A percentile compares a stretch with the other conserved stretches of the same genome.
Conservation (phyloP, 2,888 invertebrate species). For the Netelia melanura region DNA sequence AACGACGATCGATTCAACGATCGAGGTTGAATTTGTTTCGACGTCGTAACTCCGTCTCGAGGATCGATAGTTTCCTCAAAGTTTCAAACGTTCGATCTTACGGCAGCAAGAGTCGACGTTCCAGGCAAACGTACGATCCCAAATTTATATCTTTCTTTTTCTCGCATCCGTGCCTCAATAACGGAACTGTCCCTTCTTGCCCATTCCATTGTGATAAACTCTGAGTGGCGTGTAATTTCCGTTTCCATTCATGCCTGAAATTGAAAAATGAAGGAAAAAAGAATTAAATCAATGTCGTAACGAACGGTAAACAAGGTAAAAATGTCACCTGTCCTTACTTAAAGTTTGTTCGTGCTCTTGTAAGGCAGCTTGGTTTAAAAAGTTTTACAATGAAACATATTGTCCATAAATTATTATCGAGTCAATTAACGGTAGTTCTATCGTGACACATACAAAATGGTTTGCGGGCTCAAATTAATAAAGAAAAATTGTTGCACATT, state of each 20-base stretch:
- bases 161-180: conserved; percentile 86
- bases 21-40: conserved; percentile 39
- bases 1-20: conserved; percentile 50
- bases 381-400: conserved; percentile 6
- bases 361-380: conserved; percentile 75
- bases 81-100: conserved; percentile 52
- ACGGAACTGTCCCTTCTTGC: conserved; percentile 93
- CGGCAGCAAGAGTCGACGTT: conserved; percentile 59
- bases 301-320: conserved; percentile 1
- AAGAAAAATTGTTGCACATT: too few species aligned
- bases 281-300: conserved; percentile 37
- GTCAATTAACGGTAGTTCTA: neutral
- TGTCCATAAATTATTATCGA: neutral
- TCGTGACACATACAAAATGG: too few species aligned
- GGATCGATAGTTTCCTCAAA: conserved; percentile 8
- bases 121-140: conserved; percentile 5
- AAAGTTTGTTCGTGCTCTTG: conserved; percentile 75
- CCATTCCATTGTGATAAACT: conserved; percentile 93
- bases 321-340: conserved; percentile 71
- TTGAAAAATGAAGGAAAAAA: conserved; percentile 65
- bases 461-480: too few species aligned
- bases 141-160: conserved; percentile 1
- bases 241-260: conserved; percentile 88
- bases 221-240: conserved; percentile 92
- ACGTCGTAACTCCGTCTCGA: neutral